These are phyloP conservation scores for Sparus aurata DNA, from an alignment of 2,797 vertebrate genomes.

Conservation along the genomic window DNA sequence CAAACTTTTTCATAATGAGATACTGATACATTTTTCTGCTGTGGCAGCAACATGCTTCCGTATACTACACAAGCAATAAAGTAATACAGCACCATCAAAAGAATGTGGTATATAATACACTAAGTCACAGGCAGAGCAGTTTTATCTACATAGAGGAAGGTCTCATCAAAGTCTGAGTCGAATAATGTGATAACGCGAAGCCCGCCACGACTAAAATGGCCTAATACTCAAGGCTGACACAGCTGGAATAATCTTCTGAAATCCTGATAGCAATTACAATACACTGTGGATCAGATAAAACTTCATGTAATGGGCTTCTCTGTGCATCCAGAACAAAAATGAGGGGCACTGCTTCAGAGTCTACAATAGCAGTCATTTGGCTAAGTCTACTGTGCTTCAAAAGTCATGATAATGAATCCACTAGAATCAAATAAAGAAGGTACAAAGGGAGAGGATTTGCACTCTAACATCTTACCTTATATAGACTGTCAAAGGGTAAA, in stretches of 20 bases:
- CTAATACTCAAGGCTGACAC: constrained; percentile 67
- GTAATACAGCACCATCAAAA: constrained; percentile 20
- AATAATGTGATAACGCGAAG: constrained; percentile 73
- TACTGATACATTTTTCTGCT: too few species aligned
- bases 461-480: constrained; percentile 42
- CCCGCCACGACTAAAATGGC: constrained; percentile 63
- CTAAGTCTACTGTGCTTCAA: constrained; percentile 60
- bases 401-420: constrained; percentile 70
- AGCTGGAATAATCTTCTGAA: constrained; percentile 69
- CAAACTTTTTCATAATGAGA: too few species aligned
- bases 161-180: constrained; percentile 61
- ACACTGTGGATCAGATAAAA: constrained; percentile 75
- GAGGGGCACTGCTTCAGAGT: constrained; percentile 59
- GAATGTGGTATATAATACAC: constrained; percentile 39
- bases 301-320: constrained; percentile 64
- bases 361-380: constrained; percentile 58
- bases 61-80: too few species aligned
- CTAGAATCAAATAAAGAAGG: constrained; percentile 61
- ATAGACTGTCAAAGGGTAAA: constrained; percentile 31
- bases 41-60: too few species aligned
- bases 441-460: constrained; percentile 49
- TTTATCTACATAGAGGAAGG: constrained; percentile 59
- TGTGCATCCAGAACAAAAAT: constrained; percentile 57
- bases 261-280: constrained; percentile 80
- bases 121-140: constrained; percentile 49